A percentile compares a stretch with the other conserved stretches of the same genome.
Conservation (phyloP, 2,797 vertebrate genomes). For the Phrynocephalus vlangalii region DNA sequence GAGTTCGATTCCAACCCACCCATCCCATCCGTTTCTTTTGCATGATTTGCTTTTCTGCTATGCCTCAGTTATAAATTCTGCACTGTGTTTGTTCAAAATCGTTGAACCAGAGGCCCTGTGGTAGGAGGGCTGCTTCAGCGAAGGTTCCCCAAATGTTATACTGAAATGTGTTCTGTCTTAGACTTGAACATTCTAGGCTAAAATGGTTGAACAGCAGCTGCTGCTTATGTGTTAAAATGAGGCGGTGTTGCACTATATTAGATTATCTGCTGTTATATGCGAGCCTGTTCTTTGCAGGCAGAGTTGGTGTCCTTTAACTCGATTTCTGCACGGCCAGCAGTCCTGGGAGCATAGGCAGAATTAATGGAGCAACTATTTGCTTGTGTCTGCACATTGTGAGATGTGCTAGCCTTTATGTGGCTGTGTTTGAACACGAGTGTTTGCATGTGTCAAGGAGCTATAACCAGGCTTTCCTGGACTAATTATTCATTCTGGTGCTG, state of each 20-base stretch:
- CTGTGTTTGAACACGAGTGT: not conserved
- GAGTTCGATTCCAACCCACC: no score
- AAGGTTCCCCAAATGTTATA: not conserved
- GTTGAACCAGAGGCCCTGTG: not conserved
- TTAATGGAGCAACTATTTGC: constrained; percentile 44
- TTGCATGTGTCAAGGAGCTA: not conserved
- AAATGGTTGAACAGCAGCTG: constrained; percentile 2
- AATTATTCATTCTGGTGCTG: constrained; percentile 66
- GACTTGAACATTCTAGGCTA: constrained; percentile 18
- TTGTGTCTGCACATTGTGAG: not conserved
- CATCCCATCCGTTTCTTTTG: not conserved
- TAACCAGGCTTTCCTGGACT: constrained; percentile 46
- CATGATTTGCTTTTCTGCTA: not conserved
- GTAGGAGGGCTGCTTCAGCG: not conserved
- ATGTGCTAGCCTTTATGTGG: not conserved
- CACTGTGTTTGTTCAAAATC: not conserved
- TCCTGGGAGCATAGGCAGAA: constrained; percentile 35
- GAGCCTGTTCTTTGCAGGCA: fast-evolving
- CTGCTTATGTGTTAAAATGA: fast-evolving
- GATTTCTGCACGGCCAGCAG: constrained; percentile 7
- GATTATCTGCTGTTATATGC: not conserved
- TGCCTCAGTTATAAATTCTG: not conserved
- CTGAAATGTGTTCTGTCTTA: not conserved
- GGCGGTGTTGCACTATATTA: not conserved
- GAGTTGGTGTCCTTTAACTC: constrained; percentile 28